These are phyloP conservation scores for Dasyprocta punctata DNA, from an alignment of 2,113 vertebrate species.

Conservation along the genomic window DNA sequence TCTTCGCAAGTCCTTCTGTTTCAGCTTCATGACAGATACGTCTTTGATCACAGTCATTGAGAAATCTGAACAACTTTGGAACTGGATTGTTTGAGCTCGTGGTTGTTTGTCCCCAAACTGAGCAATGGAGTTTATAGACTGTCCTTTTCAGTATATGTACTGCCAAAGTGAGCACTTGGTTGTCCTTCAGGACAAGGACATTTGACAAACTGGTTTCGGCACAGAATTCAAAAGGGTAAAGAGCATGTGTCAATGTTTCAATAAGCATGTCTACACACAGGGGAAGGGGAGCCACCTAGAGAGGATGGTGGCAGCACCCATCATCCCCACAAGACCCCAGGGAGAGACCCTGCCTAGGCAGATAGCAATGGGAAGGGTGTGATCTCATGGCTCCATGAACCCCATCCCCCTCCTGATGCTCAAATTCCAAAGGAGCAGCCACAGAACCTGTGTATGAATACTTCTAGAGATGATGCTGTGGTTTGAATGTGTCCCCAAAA, in stretches of 20 bases:
- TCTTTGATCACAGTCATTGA: not conserved
- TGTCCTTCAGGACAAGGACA: not conserved
- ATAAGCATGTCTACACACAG: not conserved
- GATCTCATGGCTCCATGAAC: not conserved
- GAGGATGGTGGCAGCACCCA: rapidly evolving
- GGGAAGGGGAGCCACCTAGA: not conserved
- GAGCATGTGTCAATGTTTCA: not conserved
- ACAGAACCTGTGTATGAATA: not conserved
- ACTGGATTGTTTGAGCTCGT: not conserved
- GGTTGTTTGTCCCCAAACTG: not conserved
- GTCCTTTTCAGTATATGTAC: not conserved
- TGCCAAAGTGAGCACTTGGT: not conserved
- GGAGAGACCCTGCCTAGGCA: not conserved
- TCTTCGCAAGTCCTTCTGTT: not conserved
- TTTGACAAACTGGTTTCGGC: not conserved
- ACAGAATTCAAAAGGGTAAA: not conserved
- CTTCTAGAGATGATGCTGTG: not conserved
- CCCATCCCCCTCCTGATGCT: not conserved
- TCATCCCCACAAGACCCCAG: not conserved
- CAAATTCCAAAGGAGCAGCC: not conserved
- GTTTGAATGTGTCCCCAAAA: not conserved
- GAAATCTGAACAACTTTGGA: not conserved
- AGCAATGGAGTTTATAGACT: not conserved
- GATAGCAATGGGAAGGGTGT: too few relatives aligned
- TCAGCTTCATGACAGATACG: not conserved